Evolutionary conservation across 1,140 invertebrate genomes (phyloP), one percentile per base, ranked within the genome.

Genomic region (Oscheius sp.): DNA sequence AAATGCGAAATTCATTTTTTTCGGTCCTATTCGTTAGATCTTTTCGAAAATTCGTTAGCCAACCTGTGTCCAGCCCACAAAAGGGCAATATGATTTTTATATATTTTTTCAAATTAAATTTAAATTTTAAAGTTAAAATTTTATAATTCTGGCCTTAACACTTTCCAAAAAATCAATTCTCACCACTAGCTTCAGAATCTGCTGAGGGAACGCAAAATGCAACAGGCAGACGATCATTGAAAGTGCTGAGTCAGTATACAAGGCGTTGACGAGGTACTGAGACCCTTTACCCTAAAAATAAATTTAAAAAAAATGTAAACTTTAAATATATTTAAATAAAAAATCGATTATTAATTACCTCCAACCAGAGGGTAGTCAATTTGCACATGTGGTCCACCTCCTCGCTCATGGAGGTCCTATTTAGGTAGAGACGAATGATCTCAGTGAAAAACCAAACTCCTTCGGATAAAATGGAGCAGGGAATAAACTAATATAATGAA

Each of bases 141-240:
- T n/a, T n/a, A 10, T 26, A 1, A 10, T 29, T 4, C 35, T 67
- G 13, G 2, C 32, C 20, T 49, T 1, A 42, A 20, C 45, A 18
- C 67, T n/a, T 36, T n/a, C n/a, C 1, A n/a, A n/a, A n/a, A n/a
- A n/a, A n/a, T n/a, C n/a, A n/a, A 29, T 23, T 68, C 75, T 35
- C 45, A 77, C 75, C n/a, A 77, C 65, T 35, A 77, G 69, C 34
- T 78, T 77, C 23, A 77, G 74, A 18, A 77, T 66, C 34, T 77
- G 75, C 28, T 67, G 52, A 18, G 76, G 76, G 61, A 77, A 77
- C 31, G 76, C 72, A 35, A 71, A 78, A 55, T 77, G 74, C 58
- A 77, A 52, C 42, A 77, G 35, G 28, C 67, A 69, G 49, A 66
- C 66, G 13, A 45, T 7, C 26, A 77, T 52, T 18, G 68, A 58